Evolutionary conservation across 1,140 invertebrate genomes (phyloP).

Genomic region (Rhagoletis zephyria): DNA sequence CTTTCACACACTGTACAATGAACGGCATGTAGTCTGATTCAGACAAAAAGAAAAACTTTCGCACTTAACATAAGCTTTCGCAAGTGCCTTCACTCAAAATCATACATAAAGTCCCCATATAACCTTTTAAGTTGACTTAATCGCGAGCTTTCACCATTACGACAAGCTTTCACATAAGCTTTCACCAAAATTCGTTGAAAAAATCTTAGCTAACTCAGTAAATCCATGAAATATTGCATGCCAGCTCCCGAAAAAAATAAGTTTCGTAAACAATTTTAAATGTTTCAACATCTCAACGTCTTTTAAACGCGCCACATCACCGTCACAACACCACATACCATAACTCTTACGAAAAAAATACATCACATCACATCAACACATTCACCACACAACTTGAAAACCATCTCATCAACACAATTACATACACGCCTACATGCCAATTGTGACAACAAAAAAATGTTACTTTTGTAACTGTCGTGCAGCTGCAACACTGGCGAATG

Average conservation of each 20-base stretch:
- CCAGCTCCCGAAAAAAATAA: background rate
- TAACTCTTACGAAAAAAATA: background rate
- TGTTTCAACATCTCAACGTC: background rate
- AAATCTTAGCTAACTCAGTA: background rate
- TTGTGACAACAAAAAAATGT: background rate
- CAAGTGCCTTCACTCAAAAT: background rate
- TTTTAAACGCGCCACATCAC: background rate
- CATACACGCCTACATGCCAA: constrained; percentile 50
- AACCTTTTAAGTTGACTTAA: no score
- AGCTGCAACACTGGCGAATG: constrained; percentile 73
- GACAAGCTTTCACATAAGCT: background rate
- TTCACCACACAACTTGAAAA: constrained; percentile 27
- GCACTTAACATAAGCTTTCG: background rate
- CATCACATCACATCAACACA: background rate
- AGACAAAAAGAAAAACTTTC: background rate
- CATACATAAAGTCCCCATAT: background rate
- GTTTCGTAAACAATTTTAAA: background rate
- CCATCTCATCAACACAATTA: constrained; percentile 54
- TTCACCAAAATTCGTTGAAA: background rate
- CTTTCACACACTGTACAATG: no score
- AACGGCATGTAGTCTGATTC: no score
- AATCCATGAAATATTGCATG: constrained; percentile 11
- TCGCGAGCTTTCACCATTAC: background rate
- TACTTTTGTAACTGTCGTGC: background rate
- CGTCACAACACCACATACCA: constrained; percentile 2